phyloP scores from a whole-genome alignment of 2,113 vertebrate genomes.

The Tyto alba region DNA sequence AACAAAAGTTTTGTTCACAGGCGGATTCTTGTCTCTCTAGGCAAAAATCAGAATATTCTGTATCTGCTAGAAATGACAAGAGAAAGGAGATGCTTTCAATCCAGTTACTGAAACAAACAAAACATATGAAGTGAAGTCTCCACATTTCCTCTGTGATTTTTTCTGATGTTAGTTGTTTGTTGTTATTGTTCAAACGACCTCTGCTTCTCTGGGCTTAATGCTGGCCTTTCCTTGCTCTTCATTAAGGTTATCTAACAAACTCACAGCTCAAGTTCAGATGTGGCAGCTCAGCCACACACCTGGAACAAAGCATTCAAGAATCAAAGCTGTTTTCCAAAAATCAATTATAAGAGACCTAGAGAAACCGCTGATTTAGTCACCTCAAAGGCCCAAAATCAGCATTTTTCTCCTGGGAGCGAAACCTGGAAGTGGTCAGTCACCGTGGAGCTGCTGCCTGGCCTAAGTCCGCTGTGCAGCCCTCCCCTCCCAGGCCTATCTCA shows the following conservation, averaged over 20 bases:
- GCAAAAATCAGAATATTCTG: not conserved
- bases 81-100: not conserved
- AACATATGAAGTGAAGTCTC: fast-evolving
- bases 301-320: not conserved
- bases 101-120: not conserved
- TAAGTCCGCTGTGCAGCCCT: no score
- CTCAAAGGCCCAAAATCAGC: not conserved
- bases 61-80: not conserved
- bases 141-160: not conserved
- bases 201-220: not conserved
- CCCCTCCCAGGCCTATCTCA: not conserved
- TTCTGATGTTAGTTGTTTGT: not conserved
- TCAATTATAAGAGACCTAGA: not conserved
- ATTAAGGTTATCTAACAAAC: not conserved
- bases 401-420: not conserved
- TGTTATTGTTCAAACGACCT: not conserved
- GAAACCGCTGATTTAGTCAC: not conserved
- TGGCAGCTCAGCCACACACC: fast-evolving
- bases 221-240: not conserved
- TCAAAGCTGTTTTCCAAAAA: not conserved
- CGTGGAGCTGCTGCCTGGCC: fast-evolving
- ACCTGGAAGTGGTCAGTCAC: not conserved
- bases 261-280: not conserved
- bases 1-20: not conserved
- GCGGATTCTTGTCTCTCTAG: not conserved